Evolutionary conservation across 2,888 invertebrate species (phyloP).

Genomic region (Trachelus tabidus): DNA sequence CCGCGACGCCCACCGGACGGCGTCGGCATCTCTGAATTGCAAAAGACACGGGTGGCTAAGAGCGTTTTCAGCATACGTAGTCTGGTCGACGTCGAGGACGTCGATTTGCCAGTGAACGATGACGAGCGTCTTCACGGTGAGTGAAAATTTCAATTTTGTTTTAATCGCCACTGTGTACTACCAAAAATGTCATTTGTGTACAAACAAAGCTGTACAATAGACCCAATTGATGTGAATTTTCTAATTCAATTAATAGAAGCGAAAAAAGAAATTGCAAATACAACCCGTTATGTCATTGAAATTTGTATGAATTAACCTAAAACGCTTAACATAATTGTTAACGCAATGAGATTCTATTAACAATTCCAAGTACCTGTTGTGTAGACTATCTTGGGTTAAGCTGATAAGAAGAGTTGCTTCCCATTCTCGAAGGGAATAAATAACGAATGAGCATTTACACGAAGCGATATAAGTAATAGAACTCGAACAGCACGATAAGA

Average conservation of each 20-base stretch:
- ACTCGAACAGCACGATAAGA: background rate
- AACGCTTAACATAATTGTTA: background rate
- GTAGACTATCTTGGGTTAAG: background rate
- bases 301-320: background rate
- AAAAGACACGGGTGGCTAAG: conserved; percentile 70
- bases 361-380: background rate
- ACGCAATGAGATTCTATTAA: background rate
- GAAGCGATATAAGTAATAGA: background rate
- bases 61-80: conserved; percentile 72
- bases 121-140: conserved; percentile 45
- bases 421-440: background rate
- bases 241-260: background rate
- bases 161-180: conserved; percentile 35
- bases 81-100: conserved; percentile 70
- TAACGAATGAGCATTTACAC: background rate
- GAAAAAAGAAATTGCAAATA: background rate
- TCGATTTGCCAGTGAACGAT: conserved; percentile 42
- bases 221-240: background rate
- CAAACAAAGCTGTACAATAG: background rate
- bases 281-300: background rate
- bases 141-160: conserved; percentile 48
- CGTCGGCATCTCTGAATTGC: conserved; percentile 51
- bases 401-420: background rate
- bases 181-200: background rate
- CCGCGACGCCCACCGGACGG: conserved; percentile 60